Percentiles rank a stretch among this genome's conserved stretches.
phyloP scores from a whole-genome alignment of 2,888 invertebrate species.

The Poecilus cupreus region DNA sequence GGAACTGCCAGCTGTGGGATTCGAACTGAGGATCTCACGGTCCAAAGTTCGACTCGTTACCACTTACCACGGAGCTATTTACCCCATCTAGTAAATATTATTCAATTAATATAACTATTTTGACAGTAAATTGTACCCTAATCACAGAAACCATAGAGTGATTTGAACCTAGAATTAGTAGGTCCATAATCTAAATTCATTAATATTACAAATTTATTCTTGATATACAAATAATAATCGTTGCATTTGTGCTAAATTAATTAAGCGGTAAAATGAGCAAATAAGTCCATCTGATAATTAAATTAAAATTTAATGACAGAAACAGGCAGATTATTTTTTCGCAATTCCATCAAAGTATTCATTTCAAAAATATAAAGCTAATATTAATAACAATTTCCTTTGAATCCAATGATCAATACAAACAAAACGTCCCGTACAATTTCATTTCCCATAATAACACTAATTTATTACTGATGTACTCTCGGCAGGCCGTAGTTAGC shows the following conservation, averaged over 20 bases:
- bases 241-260: conserved; percentile 1
- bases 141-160: no score
- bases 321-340: background rate
- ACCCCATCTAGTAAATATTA: no score
- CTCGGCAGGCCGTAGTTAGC: background rate
- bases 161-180: no score
- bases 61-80: no score
- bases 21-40: no score
- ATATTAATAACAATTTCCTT: conserved; percentile 5
- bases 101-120: no score
- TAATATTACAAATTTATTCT: no score
- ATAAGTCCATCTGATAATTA: background rate
- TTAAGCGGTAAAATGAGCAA: background rate
- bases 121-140: no score
- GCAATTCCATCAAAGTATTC: background rate
- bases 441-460: conserved; percentile 22
- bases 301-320: conserved; percentile 7
- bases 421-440: background rate
- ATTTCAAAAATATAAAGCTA: background rate
- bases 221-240: no score
- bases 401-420: background rate
- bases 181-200: no score
- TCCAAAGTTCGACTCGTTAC: no score
- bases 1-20: no score
- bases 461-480: conserved; percentile 22